These are phyloP conservation scores for Apamea epomidion DNA, from an alignment of 2,888 invertebrate genomes.

Conservation along the genomic window DNA sequence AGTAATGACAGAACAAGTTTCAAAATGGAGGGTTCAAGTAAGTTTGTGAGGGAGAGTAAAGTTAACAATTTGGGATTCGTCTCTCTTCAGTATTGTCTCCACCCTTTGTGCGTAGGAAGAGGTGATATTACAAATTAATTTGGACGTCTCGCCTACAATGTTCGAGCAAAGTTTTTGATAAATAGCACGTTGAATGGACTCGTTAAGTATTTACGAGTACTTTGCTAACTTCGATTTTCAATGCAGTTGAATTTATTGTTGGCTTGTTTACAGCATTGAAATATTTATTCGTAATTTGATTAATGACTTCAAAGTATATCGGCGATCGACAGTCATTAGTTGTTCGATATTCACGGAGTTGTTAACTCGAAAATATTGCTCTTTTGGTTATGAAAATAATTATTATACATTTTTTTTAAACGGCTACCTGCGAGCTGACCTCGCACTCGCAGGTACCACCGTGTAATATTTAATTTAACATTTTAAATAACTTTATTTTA, in stretches of 20 bases:
- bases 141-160: slow-evolving; percentile 47
- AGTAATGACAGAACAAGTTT: slow-evolving; percentile 38
- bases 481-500: too few relatives aligned
- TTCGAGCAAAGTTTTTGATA: slow-evolving; percentile 63
- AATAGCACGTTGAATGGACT: slow-evolving; percentile 52
- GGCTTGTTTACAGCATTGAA: slow-evolving; percentile 6
- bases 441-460: too few relatives aligned
- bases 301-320: slow-evolving; percentile 22
- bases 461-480: neutral
- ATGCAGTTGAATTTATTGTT: slow-evolving; percentile 42
- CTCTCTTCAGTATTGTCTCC: slow-evolving; percentile 47
- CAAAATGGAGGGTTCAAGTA: slow-evolving; percentile 28
- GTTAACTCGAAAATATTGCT: neutral
- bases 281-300: slow-evolving; percentile 42
- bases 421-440: too few relatives aligned
- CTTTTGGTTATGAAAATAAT: neutral
- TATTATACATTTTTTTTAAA: neutral
- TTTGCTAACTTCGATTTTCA: slow-evolving; percentile 33
- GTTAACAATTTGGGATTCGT: slow-evolving; percentile 56
- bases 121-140: slow-evolving; percentile 66
- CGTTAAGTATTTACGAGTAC: slow-evolving; percentile 8
- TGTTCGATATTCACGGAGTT: neutral
- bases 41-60: slow-evolving; percentile 44
- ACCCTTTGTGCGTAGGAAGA: slow-evolving; percentile 53
- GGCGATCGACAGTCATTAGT: neutral